Percentiles rank a stretch among this genome's conserved stretches.
Conservation (phyloP, 2,888 invertebrate species). For the Pocota personata region DNA sequence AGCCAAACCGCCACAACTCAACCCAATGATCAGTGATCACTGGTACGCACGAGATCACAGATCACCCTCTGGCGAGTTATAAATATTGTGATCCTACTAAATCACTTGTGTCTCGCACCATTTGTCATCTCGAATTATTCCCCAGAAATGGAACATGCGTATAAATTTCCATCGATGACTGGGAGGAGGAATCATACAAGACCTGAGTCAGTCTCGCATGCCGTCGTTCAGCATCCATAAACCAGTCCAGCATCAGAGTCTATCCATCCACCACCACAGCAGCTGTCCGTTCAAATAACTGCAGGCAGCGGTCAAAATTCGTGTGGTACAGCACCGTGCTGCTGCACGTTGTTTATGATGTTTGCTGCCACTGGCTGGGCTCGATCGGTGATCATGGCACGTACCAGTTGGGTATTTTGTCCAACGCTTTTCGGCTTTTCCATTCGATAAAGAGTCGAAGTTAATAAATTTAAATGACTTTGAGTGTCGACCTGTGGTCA, state of each 20-base stretch:
- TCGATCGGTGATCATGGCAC: conserved; percentile 13
- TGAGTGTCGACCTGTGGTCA: conserved; percentile 21
- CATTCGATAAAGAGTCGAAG: conserved; percentile 41
- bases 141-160: conserved; percentile 23
- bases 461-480: conserved; percentile 57
- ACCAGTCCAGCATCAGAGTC: conserved; percentile 1
- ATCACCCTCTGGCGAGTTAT: conserved; percentile 14
- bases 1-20: neutral
- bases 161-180: conserved; percentile 6
- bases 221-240: neutral
- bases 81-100: conserved; percentile 38
- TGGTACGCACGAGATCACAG: conserved; percentile 1
- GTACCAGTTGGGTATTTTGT: conserved; percentile 22
- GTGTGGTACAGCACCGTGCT: neutral
- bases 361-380: conserved; percentile 6
- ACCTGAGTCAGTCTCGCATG: neutral
- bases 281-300: neutral
- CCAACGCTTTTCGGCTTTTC: conserved; percentile 6
- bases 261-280: neutral
- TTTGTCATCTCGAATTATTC: conserved; percentile 58
- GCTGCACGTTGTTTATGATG: conserved; percentile 27
- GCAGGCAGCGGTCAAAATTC: neutral
- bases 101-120: conserved; percentile 49
- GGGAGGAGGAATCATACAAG: neutral
- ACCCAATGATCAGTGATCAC: neutral